A percentile compares a stretch with the other conserved stretches of the same genome.
Evolutionary conservation across 2,797 vertebrate genomes (phyloP).

Genomic region (Lagodon rhomboides): DNA sequence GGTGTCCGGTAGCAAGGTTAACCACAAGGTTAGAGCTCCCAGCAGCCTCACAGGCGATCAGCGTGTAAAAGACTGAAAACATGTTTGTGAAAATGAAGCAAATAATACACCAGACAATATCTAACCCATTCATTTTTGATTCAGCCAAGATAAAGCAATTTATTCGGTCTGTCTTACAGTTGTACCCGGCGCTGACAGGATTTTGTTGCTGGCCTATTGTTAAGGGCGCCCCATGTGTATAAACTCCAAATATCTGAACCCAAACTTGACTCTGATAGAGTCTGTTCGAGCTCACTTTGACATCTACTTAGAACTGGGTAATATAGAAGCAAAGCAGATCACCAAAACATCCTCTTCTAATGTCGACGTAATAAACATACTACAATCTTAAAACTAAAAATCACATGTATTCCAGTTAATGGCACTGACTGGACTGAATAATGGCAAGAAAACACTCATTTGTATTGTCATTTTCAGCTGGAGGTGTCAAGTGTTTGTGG

Average conservation of each 20-base stretch:
- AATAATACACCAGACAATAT: not conserved
- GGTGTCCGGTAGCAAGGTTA: constrained; percentile 81
- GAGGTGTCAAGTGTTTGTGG: not conserved
- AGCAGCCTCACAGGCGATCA: constrained; percentile 10
- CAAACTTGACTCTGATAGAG: not conserved
- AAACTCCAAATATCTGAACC: not conserved
- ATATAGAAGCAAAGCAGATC: not conserved
- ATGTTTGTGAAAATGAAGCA: fast-evolving
- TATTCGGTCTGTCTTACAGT: not conserved
- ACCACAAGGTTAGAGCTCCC: constrained; percentile 83
- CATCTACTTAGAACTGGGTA: not conserved
- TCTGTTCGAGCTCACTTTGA: not conserved
- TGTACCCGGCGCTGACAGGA: not conserved
- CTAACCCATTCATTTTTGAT: fast-evolving
- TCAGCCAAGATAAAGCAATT: not conserved
- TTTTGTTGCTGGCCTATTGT: not conserved
- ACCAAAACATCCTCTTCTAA: not conserved
- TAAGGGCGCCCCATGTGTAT: not conserved
- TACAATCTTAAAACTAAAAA: not conserved
- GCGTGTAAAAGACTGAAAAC: not conserved
- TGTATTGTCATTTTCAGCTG: not conserved
- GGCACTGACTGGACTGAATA: not conserved
- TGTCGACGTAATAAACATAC: not conserved
- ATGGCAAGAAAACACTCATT: too few species aligned
- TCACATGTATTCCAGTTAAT: not conserved